Evolutionary conservation across 2,888 invertebrate species (phyloP), one percentile per base, ranked within the genome.

Genomic region (Tetramorium bicarinatum): DNA sequence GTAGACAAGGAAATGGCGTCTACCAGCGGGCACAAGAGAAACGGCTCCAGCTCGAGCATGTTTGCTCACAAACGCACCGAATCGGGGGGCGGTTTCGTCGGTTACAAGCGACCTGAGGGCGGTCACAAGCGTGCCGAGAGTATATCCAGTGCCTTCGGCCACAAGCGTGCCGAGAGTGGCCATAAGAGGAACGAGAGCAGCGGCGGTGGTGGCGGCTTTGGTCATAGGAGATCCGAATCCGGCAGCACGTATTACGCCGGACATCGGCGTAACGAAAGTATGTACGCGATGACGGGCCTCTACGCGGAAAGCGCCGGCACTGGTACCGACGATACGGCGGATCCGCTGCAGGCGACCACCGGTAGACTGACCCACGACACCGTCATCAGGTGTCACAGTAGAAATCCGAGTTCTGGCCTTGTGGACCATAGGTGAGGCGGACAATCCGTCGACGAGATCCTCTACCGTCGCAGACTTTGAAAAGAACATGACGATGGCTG

Each of bases 241-340:
- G 95, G 92, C 49, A 94, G 94, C 87, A 94, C 94, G 91, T 94
- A 93, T 88, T 93, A 94, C 86, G 86, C 93, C n/a, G 94, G 94
- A 3, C 94, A 94, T 95, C 96, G 97, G 94, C 96, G 97, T 95
- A 98, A 98, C 96, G 98, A 98, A 95, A 98, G 98, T 92, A 98
- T 98, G 97, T 98, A 98, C 95, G 97, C 98, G 90, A 97, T 98
- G 97, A 98, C 98, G 64, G 98, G 98, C 47, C 95, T 98, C 84
- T 98, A 98, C 94, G 97, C 97, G 85, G 97, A 97, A 93, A 96
- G 96, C 49, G 96, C 96, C 49, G 96, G 95, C 29, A 95, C 95
- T 25, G 96, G 95, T 6, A 95, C 95, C 18, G 96, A 96, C 15
- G 96, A 96, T 86, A 95, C 95, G 91, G 88, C 94, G 41, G 93